These are phyloP conservation scores for Caenorhabditis imperialis DNA, from an alignment of 2,888 invertebrate genomes.

Conservation along the genomic window DNA sequence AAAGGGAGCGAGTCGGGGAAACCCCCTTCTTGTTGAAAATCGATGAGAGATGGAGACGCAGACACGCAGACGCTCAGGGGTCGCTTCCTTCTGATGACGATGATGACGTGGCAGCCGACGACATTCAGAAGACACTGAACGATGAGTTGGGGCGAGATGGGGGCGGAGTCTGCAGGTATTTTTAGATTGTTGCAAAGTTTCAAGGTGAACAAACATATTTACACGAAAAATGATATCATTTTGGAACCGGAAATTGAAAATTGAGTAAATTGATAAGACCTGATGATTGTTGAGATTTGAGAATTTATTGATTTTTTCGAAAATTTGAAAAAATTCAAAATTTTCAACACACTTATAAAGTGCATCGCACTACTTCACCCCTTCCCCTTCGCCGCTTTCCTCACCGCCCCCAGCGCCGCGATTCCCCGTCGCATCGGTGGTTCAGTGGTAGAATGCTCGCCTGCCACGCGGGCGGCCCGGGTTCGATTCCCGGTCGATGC, in stretches of 20 bases:
- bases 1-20: slow-evolving; percentile 16
- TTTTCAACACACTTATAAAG: too few species aligned
- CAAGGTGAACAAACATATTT: too few species aligned
- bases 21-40: slow-evolving; percentile 37
- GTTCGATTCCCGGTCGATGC: slow-evolving; percentile 73
- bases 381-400: too few species aligned
- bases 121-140: slow-evolving; percentile 52
- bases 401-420: background rate
- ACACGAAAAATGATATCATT: slow-evolving; percentile 1
- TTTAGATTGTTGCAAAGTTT: too few species aligned
- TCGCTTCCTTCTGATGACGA: slow-evolving; percentile 29
- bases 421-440: slow-evolving; percentile 61
- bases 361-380: too few species aligned
- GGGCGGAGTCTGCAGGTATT: too few species aligned
- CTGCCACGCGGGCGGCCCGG: slow-evolving; percentile 73
- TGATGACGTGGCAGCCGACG: slow-evolving; percentile 47
- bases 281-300: too few species aligned
- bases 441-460: slow-evolving; percentile 74
- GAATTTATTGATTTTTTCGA: too few species aligned
- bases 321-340: too few species aligned
- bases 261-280: too few species aligned
- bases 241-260: slow-evolving; percentile 13
- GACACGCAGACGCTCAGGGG: slow-evolving; percentile 30
- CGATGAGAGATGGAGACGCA: slow-evolving; percentile 31
- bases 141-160: slow-evolving; percentile 2